Percentiles rank a stretch among this genome's conserved stretches.
Evolutionary conservation across 2,888 invertebrate genomes (phyloP).

Genomic region (Drosophila fungiperda): DNA sequence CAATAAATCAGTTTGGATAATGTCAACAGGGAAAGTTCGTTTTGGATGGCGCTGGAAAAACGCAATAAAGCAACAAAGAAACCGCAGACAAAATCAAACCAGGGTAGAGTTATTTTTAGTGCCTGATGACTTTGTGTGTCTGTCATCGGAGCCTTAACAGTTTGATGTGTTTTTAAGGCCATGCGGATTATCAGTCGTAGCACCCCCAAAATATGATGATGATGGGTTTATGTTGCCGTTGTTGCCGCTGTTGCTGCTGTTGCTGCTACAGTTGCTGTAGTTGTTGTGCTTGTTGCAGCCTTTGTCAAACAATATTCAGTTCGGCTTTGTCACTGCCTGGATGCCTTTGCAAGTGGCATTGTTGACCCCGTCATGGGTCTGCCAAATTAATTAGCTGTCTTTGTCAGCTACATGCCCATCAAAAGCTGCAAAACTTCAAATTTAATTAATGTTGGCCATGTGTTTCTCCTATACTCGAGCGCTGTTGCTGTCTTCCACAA

Average conservation of each 20-base stretch:
- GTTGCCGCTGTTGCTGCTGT: constrained; percentile 6
- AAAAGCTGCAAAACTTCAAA: constrained; percentile 47
- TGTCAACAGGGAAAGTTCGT: constrained; percentile 53
- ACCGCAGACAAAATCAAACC: constrained; percentile 15
- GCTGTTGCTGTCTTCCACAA: background rate
- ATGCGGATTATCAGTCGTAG: constrained; percentile 52
- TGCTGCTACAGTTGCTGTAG: constrained; percentile 2
- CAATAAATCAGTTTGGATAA: constrained; percentile 75
- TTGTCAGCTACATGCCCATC: constrained; percentile 44
- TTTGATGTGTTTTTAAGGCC: constrained; percentile 72
- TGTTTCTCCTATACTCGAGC: constrained; percentile 15
- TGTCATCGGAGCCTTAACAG: constrained; percentile 47
- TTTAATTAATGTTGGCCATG: constrained; percentile 66
- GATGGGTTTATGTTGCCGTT: constrained; percentile 29
- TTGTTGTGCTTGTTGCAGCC: background rate
- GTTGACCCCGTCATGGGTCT: constrained; percentile 59
- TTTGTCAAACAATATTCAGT: constrained; percentile 63
- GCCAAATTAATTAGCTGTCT: constrained; percentile 67
- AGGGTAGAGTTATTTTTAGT: constrained; percentile 62
- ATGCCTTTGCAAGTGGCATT: constrained; percentile 27
- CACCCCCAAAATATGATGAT: constrained; percentile 14
- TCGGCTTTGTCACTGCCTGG: constrained; percentile 23
- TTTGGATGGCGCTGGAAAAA: background rate
- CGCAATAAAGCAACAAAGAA: constrained; percentile 2
- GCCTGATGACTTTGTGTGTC: constrained; percentile 43